Percentiles rank a stretch among this genome's conserved stretches.
These are phyloP conservation scores for Anhinga rufa DNA, from an alignment of 2,113 vertebrate species.

Conservation along the genomic window DNA sequence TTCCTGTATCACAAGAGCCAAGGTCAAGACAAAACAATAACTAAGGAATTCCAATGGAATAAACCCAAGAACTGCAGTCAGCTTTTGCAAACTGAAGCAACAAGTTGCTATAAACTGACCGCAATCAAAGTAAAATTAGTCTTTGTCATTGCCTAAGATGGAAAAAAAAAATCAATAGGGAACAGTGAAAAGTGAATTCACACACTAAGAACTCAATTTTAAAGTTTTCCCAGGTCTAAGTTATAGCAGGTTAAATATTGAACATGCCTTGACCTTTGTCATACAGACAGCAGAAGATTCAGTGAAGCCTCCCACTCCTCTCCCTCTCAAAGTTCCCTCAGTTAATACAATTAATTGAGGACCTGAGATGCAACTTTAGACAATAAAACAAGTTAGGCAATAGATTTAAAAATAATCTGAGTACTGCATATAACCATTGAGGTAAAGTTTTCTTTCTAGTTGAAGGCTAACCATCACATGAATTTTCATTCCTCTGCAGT, in stretches of 20 bases:
- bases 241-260: not conserved
- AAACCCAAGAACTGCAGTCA: not conserved
- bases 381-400: not conserved
- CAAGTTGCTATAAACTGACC: not conserved
- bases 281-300: not conserved
- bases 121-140: not conserved
- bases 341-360: not conserved
- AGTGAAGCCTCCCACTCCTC: not conserved
- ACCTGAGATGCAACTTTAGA: not conserved
- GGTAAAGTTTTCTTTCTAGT: not conserved
- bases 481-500: not conserved
- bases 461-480: not conserved
- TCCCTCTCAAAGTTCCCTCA: not conserved
- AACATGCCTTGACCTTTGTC: not conserved
- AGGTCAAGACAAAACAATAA: slow-evolving; percentile 17
- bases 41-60: not conserved
- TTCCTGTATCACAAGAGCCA: not conserved
- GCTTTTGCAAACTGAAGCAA: not conserved
- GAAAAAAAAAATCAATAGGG: not conserved
- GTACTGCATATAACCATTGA: not conserved
- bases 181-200: not conserved
- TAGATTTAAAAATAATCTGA: not conserved
- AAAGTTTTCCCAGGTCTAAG: not conserved
- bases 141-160: not conserved
- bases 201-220: not conserved